A percentile compares a stretch with the other conserved stretches of the same genome.
These are phyloP conservation scores for Platyrinchus mystaceus DNA, from an alignment of 2,797 vertebrate species.

Conservation along the genomic window DNA sequence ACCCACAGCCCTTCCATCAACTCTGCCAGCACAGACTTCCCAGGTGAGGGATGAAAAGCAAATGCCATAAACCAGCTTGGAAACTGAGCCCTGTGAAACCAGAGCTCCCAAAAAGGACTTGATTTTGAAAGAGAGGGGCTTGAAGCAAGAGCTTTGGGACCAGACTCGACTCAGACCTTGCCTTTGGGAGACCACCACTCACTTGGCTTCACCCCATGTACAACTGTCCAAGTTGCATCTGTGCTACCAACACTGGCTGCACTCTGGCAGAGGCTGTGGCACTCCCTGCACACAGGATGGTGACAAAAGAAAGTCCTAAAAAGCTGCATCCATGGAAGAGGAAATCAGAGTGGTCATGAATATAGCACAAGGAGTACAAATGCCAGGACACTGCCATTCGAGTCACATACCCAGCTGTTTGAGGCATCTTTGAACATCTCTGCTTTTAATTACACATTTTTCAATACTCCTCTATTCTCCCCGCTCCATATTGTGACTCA, in stretches of 20 bases:
- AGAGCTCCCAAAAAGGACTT: background rate
- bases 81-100: background rate
- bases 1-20: background rate
- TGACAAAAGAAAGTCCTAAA: background rate
- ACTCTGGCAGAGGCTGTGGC: background rate
- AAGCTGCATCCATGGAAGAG: background rate
- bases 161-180: background rate
- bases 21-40: constrained; percentile 4
- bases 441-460: background rate
- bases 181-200: background rate
- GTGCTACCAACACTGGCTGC: background rate
- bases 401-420: background rate
- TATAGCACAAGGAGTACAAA: background rate
- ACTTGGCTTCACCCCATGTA: background rate
- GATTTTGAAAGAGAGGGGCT: background rate
- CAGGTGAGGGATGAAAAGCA: constrained; percentile 41
- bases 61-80: background rate
- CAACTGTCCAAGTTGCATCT: background rate
- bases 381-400: background rate
- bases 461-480: background rate
- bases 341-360: background rate
- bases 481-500: background rate
- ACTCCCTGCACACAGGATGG: fast-evolving
- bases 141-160: background rate
- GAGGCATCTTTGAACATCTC: background rate